These are phyloP conservation scores for Dromas ardeola DNA, from an alignment of 2,113 vertebrate genomes.

Conservation along the genomic window DNA sequence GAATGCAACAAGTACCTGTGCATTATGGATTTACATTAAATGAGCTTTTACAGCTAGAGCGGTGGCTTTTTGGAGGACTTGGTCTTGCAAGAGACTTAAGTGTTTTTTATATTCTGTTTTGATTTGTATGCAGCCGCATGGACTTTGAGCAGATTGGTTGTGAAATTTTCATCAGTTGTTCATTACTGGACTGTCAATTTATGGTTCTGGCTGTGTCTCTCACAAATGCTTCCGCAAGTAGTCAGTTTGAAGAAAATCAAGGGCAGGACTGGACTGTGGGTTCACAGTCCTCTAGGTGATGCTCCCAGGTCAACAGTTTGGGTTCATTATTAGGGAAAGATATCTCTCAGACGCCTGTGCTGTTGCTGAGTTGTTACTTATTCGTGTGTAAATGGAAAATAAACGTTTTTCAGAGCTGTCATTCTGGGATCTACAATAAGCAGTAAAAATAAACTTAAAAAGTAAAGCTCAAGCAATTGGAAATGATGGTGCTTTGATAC, in stretches of 20 bases:
- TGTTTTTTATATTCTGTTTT: neutral
- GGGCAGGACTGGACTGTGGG: neutral
- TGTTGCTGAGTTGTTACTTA: neutral
- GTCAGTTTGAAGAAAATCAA: neutral
- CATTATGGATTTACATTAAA: neutral
- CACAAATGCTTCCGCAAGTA: neutral
- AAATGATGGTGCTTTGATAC: neutral
- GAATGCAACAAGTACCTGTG: neutral
- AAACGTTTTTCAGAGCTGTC: neutral
- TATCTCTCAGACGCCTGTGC: neutral
- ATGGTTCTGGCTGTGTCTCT: neutral
- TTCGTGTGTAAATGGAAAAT: neutral
- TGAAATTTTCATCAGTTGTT: slow-evolving; percentile 11
- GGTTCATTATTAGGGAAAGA: neutral
- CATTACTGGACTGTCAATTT: neutral
- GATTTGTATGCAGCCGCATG: neutral
- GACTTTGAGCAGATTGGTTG: neutral
- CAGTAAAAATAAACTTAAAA: slow-evolving; percentile 20
- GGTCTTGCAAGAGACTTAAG: neutral
- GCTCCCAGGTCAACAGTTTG: neutral
- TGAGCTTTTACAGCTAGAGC: neutral
- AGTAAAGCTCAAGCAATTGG: neutral
- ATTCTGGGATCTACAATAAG: neutral
- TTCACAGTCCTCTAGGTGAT: neutral
- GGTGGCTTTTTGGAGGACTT: neutral